These are phyloP conservation scores for Archips crataeganus DNA, from an alignment of 2,888 invertebrate species.

Conservation along the genomic window DNA sequence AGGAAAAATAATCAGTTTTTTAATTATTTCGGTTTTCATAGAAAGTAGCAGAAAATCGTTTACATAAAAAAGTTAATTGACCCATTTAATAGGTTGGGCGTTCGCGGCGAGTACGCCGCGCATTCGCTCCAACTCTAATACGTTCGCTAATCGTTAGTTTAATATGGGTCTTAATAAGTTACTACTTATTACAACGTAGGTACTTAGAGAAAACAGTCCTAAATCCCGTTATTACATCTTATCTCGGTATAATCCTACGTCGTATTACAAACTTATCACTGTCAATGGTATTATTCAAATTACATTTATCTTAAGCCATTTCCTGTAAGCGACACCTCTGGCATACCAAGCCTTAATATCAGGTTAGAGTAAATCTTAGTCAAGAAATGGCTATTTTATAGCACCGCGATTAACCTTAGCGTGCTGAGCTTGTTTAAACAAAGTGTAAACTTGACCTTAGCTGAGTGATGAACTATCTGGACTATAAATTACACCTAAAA, in stretches of 20 bases:
- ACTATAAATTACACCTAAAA: neutral
- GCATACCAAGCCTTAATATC: neutral
- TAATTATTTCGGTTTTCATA: no score
- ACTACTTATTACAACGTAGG: neutral
- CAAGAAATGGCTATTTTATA: neutral
- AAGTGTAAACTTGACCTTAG: neutral
- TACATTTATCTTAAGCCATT: constrained; percentile 30
- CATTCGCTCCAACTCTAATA: no score
- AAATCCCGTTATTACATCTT: constrained; percentile 5
- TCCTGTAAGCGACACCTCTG: constrained; percentile 18
- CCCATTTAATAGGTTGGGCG: no score
- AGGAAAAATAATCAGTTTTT: no score
- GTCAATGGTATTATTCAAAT: constrained; percentile 18
- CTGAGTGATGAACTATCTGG: neutral
- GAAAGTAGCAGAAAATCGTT: no score
- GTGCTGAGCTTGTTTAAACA: neutral
- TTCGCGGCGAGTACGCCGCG: no score
- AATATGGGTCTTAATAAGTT: no score
- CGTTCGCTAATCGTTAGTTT: no score
- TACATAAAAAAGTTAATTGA: no score
- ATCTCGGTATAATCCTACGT: constrained; percentile 22
- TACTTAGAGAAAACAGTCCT: neutral
- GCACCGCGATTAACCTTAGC: neutral
- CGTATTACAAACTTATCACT: constrained; percentile 26
- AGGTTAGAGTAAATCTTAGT: neutral